Conservation (phyloP, 1,140 invertebrate genomes). For the Uloborus diversus region DNA sequence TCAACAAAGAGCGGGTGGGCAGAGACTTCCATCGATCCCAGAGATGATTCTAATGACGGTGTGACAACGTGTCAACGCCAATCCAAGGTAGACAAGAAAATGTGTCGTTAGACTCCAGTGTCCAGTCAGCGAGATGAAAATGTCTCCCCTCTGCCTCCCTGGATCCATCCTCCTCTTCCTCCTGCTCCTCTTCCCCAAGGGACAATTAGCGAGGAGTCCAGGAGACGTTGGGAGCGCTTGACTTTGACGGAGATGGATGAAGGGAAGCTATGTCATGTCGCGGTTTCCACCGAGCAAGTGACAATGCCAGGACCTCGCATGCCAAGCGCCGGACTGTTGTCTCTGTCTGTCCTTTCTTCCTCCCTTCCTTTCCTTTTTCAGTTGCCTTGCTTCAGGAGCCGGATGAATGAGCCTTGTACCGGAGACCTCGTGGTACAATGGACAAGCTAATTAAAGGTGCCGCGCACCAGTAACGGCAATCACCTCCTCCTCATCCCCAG, state of each 20-base stretch:
- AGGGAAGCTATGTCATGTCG: constrained; percentile 53
- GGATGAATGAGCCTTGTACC: constrained; percentile 43
- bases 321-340: constrained; percentile 50
- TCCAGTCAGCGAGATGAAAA: constrained; percentile 26
- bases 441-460: constrained; percentile 55
- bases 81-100: constrained; percentile 50
- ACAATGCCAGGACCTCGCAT: constrained; percentile 50
- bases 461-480: neutral
- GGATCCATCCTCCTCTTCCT: neutral
- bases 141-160: neutral
- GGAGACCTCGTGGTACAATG: constrained; percentile 41
- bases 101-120: constrained; percentile 30
- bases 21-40: neutral
- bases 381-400: constrained; percentile 1
- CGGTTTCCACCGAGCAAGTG: constrained; percentile 47
- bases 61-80: constrained; percentile 51
- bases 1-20: neutral
- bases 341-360: constrained; percentile 21
- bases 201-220: constrained; percentile 46
- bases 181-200: constrained; percentile 2
- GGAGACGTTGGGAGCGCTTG: constrained; percentile 22
- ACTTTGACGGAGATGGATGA: constrained; percentile 56
- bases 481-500: neutral
- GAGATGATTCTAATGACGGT: constrained; percentile 33
- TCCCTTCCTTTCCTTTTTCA: neutral